Evolutionary conservation across 2,888 invertebrate species (phyloP), one percentile per base, ranked within the genome.

Genomic region (Athripsodes cinereus): DNA sequence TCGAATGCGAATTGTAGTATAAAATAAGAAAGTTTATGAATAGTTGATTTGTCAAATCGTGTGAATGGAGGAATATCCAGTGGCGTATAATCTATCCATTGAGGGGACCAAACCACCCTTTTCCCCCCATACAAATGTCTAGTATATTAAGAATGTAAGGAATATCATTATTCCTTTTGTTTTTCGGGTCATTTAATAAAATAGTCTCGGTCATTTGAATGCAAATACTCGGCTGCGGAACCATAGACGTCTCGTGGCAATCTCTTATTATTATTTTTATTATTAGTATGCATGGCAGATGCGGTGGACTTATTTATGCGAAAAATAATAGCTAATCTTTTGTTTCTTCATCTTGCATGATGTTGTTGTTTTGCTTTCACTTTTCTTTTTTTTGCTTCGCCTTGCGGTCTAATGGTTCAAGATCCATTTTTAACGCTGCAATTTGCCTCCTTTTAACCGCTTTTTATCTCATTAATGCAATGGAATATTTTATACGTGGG

Each of bases 161-260:
- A 62, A 59, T 56, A 57, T 60, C 53, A 58, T 58, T 57, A 60
- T 59, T 62, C 62, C 60, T 62, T 62, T 62, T 60, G 62, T 62
- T 62, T 62, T 62, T 62, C 62, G 62, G 62, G 60, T 60, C 62
- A 62, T 62, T 62, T 62, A 62, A 60, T 62, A 62, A 59, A 62
- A 62, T 57, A 60, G 62, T 60, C 57, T 53, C 58, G 59, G 62
- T 62, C 60, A 59, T 62, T 62, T 62, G 62, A 58, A 62, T 62
- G 62, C 62, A 62, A 62, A 62, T 62, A 40, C 40, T 40, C 40
- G 40, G 40, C 8, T 40, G 62, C 58, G 58, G 62, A 35, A 49
- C 47, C 47, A 47, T 18, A 6, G 47, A 20, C 8, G 47, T 47
- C 47, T 47, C 47, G 47, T 47, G 20, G 47, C 46, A 6, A 47